Evolutionary conservation across 30 jellyfish, hydroid and myxozoan species (phyloP), one percentile per base, ranked within the genome.

Genomic region (Phacellophora camtschatica): DNA sequence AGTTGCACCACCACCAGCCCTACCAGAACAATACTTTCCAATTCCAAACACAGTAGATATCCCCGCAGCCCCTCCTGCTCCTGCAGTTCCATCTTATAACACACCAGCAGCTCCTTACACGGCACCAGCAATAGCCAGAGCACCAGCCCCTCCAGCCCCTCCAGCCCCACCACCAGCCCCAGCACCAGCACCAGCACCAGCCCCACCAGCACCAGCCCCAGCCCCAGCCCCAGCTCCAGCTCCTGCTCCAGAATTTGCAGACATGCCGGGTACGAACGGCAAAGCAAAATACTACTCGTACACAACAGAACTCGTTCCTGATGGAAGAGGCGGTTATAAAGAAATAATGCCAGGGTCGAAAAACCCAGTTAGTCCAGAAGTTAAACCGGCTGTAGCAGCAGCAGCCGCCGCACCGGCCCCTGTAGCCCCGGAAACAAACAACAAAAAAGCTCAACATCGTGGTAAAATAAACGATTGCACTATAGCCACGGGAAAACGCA

Each of bases 301-400:
- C 65, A 55, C 95, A 5, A 71, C 97, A 0, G 95, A 90, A 41
- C 18, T 83, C 1, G 90, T 78, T 0, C 94, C 96, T 35, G 96
- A 90, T 49, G 88, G 92, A 2, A 90, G 75, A 39, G 95, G 96
- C 0, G 96, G 94, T 41, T 55, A 70, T 41, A 83, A 65, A 57
- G 86, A 69, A 31, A 37, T 80, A 10, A 68, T 57, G 70, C 81
- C 93, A 19, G 28, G 54, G 4, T 19, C 73, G 55, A 7, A 55
- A 28, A 51, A 81, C 36, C 63, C 22, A 29, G 43, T 20, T 36
- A 24, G 11, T 31, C 68, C 28, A 1, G 81, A 62, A 23, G 69
- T 3, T 23, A 70, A 58, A 12, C 95, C 89, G 31, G 86, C 64
- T 37, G 77, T 82, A 51, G 81, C 84, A 11, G 50, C 78, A 16